Evolutionary conservation across 2,888 invertebrate genomes (phyloP), one percentile per base, ranked within the genome.

Genomic region (Chironomus tentans): DNA sequence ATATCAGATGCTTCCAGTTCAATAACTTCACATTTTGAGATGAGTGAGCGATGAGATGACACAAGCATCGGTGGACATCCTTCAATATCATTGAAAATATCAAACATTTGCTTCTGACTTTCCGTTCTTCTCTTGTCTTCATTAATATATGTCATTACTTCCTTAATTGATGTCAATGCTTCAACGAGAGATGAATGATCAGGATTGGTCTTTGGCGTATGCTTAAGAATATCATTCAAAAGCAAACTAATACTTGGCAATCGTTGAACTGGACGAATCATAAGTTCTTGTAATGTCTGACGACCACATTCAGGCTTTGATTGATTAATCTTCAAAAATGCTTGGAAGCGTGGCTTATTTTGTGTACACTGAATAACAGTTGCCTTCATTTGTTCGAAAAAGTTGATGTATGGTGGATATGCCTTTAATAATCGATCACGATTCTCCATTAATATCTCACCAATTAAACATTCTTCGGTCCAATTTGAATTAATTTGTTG

Each of bases 361-460:
- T 90, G 90, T 86, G 97, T 97, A 87, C 97, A 97, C 82, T 91
- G 90, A 80, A 90, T 87, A 82, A 99, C 88, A 87, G 94, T 93
- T 82, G 96, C 95, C 85, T 97, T 97, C 85, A 96, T 95, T 83
- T 95, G 94, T 84, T 98, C 98, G 84, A 97, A 98, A 86, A 94
- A 98, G 86, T 99, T 99, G 76, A 99, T 93, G 85, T 97, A 99
- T 21, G 97, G 96, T 78, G 98, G 98, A 86, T 99, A 99, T 1
- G 96, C 94, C 85, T 94, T 96, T 79, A 93, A 88, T 82, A 98
- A 87, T 81, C 93, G 95, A 76, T 92, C 91, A 75, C 93, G 92
- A 86, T 94, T 93, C 82, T 92, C 91, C 75, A 95, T 87, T 82
- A 97, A 92, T 79, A 97, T 91, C 81, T 93, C 90, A 6, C 97